Percentiles rank a stretch among this genome's conserved stretches.
These are phyloP conservation scores for Pteropus alecto DNA, from an alignment of 2,113 vertebrate species.

Conservation along the genomic window DNA sequence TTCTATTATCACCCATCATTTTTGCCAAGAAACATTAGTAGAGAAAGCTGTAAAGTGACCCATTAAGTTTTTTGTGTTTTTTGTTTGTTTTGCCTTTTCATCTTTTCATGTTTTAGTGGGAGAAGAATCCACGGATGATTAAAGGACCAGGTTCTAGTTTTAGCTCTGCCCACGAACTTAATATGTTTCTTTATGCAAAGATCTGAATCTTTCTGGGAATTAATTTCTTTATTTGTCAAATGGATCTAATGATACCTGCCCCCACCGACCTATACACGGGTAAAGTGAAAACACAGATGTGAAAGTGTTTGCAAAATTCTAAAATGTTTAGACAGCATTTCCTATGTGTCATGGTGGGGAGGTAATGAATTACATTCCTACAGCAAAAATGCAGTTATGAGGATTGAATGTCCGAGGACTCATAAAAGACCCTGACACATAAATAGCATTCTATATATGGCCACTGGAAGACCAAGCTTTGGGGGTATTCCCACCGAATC, in stretches of 20 bases:
- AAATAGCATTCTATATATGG: neutral
- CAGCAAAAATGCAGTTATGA: neutral
- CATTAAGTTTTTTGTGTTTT: neutral
- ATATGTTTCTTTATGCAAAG: neutral
- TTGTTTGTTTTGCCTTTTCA: neutral
- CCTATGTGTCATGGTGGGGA: neutral
- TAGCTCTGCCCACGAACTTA: neutral
- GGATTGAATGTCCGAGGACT: neutral
- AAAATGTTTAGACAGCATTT: neutral
- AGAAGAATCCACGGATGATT: neutral
- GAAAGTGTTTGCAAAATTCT: neutral
- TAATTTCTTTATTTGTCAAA: constrained; percentile 11
- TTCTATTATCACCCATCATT: neutral
- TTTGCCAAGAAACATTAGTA: neutral
- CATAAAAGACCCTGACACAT: neutral
- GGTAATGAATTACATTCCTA: neutral
- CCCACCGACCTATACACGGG: neutral
- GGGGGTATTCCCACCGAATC: neutral
- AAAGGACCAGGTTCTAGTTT: neutral
- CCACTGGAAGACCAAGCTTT: neutral
- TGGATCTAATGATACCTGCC: neutral
- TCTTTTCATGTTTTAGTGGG: neutral
- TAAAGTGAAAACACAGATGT: neutral
- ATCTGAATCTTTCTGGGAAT: neutral
- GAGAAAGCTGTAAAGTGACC: neutral